phyloP scores from a whole-genome alignment of 1,140 invertebrate species.

The Nebria ingens region DNA sequence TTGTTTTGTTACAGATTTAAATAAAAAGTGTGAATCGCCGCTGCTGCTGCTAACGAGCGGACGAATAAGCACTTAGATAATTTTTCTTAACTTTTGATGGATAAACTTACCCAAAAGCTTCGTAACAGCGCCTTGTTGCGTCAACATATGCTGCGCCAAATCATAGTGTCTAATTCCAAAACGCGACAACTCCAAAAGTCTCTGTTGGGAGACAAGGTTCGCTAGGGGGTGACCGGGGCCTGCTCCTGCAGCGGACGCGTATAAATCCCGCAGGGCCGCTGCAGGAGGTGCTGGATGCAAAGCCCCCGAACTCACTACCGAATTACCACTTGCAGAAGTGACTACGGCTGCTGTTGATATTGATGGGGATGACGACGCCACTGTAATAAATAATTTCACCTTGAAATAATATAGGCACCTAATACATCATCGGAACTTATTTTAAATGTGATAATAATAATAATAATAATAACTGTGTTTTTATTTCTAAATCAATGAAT shows the following conservation, averaged over 20 bases:
- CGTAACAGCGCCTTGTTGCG: conserved; percentile 83
- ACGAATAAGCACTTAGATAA: background rate
- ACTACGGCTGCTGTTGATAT: conserved; percentile 8
- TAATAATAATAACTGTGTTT: no score
- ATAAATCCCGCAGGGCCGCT: conserved; percentile 26
- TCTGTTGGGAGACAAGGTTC: conserved; percentile 55
- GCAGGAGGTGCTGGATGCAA: conserved; percentile 25
- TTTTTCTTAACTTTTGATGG: background rate
- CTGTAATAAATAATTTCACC: no score
- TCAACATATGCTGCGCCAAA: conserved; percentile 75
- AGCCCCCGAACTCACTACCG: background rate
- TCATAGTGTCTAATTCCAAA: conserved; percentile 79
- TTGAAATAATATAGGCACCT: conserved; percentile 6
- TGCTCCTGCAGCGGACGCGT: conserved; percentile 37
- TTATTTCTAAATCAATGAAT: no score
- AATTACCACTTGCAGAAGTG: background rate
- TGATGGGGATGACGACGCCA: conserved; percentile 9
- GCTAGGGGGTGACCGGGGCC: conserved; percentile 50
- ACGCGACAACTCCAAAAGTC: conserved; percentile 71
- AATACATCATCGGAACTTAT: no score
- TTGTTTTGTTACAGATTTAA: conserved; percentile 13
- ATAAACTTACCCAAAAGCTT: conserved; percentile 69
- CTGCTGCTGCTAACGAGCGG: background rate
- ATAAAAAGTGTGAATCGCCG: background rate
- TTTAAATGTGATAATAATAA: background rate